phyloP scores from a whole-genome alignment of 2,113 vertebrate species.

The Platichthys flesus region DNA sequence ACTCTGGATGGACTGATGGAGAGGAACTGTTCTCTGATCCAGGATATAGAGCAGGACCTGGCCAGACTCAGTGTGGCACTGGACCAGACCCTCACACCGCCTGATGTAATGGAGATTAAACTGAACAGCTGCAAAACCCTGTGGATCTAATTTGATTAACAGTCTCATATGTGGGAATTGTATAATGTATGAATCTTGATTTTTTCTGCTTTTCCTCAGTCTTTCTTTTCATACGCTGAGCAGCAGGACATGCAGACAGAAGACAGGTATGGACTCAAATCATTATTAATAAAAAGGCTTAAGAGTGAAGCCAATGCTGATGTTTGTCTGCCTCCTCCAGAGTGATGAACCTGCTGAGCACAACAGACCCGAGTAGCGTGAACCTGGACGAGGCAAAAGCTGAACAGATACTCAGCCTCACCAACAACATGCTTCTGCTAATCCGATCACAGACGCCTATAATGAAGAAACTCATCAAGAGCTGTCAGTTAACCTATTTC shows the following conservation, averaged over 20 bases:
- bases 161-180: not conserved
- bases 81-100: constrained; percentile 48
- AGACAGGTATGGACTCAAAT: constrained; percentile 53
- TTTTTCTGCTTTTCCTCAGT: constrained; percentile 33
- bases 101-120: constrained; percentile 55
- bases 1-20: constrained; percentile 77
- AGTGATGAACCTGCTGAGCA: constrained; percentile 68
- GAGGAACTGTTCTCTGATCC: constrained; percentile 75
- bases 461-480: constrained; percentile 79
- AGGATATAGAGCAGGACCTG: constrained; percentile 80
- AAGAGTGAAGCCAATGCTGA: not conserved
- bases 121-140: not conserved
- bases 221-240: constrained; percentile 41
- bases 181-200: not conserved
- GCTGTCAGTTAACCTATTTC: constrained; percentile 73
- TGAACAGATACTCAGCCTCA: constrained; percentile 78
- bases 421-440: constrained; percentile 78
- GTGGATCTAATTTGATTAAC: not conserved
- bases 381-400: constrained; percentile 80
- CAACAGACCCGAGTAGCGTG: constrained; percentile 73
- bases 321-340: constrained; percentile 54
- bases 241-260: constrained; percentile 26
- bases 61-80: constrained; percentile 59
- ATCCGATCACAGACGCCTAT: constrained; percentile 81
- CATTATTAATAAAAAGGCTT: not conserved